phyloP scores from a whole-genome alignment of 2,113 vertebrate species.

The Podilymbus podiceps region DNA sequence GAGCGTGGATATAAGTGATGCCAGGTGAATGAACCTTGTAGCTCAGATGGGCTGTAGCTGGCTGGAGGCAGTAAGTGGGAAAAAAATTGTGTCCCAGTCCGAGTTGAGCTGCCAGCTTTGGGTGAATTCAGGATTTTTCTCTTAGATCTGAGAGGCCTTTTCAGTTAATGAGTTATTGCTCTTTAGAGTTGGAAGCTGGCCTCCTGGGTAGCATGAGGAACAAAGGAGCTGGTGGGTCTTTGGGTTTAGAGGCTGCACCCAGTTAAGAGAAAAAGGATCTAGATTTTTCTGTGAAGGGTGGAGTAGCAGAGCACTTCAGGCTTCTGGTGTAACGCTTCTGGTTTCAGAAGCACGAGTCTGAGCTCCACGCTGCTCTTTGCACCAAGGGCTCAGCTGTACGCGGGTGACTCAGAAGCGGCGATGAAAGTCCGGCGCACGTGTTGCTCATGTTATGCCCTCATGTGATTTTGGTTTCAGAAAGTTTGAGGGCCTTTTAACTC shows the following conservation, averaged over 20 bases:
- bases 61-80: not conserved
- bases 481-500: not conserved
- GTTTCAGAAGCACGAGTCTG: not conserved
- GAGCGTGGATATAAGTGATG: not conserved
- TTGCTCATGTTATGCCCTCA: not conserved
- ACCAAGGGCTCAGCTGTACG: not conserved
- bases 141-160: not conserved
- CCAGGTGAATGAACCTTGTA: not conserved
- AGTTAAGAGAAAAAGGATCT: not conserved
- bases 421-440: not conserved
- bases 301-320: not conserved
- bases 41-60: not conserved
- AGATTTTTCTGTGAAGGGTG: not conserved
- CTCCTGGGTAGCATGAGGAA: not conserved
- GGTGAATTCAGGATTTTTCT: not conserved
- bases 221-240: not conserved
- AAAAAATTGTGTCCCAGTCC: not conserved
- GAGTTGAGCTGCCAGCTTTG: not conserved
- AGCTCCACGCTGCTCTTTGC: not conserved
- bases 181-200: not conserved
- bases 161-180: not conserved
- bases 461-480: constrained; percentile 11
- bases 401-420: not conserved
- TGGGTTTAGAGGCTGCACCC: not conserved
- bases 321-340: not conserved